These are phyloP conservation scores for Sebastes diaconus DNA, from an alignment of 2,797 vertebrate genomes.

Conservation along the genomic window DNA sequence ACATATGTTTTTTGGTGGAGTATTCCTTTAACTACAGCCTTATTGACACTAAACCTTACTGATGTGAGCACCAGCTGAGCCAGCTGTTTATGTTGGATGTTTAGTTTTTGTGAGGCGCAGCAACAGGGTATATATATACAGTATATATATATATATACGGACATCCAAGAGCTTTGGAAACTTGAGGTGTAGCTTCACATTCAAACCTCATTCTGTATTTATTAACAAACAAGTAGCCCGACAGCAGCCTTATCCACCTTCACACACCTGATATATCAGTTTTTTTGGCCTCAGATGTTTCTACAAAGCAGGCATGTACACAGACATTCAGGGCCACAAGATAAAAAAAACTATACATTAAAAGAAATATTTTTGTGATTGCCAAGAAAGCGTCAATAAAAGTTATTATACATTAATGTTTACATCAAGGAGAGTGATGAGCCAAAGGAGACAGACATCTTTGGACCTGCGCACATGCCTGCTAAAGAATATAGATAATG, in stretches of 20 bases:
- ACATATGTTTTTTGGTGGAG: background rate
- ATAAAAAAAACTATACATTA: background rate
- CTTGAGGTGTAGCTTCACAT: conserved; percentile 51
- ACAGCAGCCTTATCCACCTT: conserved; percentile 53
- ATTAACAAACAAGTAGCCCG: conserved; percentile 37
- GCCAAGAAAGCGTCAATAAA: background rate
- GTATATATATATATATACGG: too few species aligned
- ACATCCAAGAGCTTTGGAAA: conserved; percentile 3
- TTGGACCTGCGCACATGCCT: conserved; percentile 39
- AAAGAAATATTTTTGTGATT: conserved; percentile 10
- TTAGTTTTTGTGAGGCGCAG: conserved; percentile 3
- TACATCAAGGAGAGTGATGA: conserved; percentile 8
- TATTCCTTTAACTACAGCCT: conserved; percentile 39
- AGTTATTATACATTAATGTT: conserved; percentile 2
- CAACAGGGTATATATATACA: background rate
- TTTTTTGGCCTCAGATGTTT: conserved; percentile 10
- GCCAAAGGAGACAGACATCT: conserved; percentile 28
- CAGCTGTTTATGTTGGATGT: conserved; percentile 22
- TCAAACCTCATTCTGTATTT: conserved; percentile 46
- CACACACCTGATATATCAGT: background rate
- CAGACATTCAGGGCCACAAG: background rate
- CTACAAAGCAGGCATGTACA: conserved; percentile 5
- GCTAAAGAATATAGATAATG: conserved; percentile 20
- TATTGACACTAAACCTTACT: conserved; percentile 22
- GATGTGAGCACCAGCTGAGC: conserved; percentile 49